Evolutionary conservation across 2,797 vertebrate genomes (phyloP), one percentile per base, ranked within the genome.

Genomic region (Trichosurus vulpecula): DNA sequence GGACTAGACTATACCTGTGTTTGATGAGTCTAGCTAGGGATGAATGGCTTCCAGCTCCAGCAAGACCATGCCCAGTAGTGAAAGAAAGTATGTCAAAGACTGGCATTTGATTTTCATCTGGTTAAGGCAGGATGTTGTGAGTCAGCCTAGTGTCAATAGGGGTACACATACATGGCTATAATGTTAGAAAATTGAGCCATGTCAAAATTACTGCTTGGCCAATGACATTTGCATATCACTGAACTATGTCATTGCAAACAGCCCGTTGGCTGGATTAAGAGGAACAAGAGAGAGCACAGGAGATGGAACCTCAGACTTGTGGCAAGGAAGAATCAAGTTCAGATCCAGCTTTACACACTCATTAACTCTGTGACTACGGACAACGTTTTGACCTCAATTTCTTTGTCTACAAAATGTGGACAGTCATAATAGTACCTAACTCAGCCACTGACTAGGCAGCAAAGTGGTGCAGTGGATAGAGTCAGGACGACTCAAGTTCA

Each of bases 111-210:
- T 96, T 93, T 27, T 35, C 96, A 31, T 35, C 90, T 0, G 1
- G 96, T 47, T 47, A 96, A 92, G 95, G 74, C 66, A n/a, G 35
- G 16, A 41, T 81, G n/a, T 81, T 47, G 2, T 81, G 74, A 47
- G 41, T 81, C 41, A 81, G 74, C 9, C n/a, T 47, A 53, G 94
- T 94, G 91, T 94, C 97, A 92, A 95, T 4, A 94, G 97, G 53
- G 97, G 97, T 25, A 0, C 0, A 94, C 93, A 98, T 96, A 98
- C 98, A 98, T 95, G 95, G 93, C 95, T 9, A 96, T 89, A 52
- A 94, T 96, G 97, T 96, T 90, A 91, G 95, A 97, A 81, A 81
- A 81, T 81, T 47, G 27, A 27, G 9, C 41, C 19, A 41, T 27
- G 61, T n/a, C 61, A 66, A n/a, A 66, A 66, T n/a, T 2, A 81